Conservation (phyloP, 2,113 vertebrate species). For the Neopipo cinnamomea region DNA sequence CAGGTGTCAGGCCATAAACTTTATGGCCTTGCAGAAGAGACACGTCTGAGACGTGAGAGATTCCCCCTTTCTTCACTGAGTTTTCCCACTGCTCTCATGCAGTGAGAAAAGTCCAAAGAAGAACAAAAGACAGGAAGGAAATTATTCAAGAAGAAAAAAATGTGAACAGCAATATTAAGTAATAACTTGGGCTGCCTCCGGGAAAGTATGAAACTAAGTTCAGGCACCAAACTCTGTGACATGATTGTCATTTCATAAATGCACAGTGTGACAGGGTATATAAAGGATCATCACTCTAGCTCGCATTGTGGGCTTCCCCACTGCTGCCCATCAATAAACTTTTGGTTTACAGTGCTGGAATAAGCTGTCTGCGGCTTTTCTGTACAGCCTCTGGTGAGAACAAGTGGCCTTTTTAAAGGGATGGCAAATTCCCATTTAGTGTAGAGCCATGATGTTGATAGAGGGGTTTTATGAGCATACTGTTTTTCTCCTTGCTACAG, state of each 20-base stretch:
- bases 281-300: neutral
- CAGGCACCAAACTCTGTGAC: neutral
- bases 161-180: neutral
- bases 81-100: neutral
- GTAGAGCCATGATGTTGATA: neutral
- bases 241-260: neutral
- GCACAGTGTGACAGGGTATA: accelerated
- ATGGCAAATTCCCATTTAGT: neutral
- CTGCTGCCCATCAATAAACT: neutral
- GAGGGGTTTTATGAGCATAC: neutral
- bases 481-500: neutral
- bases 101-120: neutral
- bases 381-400: neutral
- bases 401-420: neutral
- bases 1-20: neutral
- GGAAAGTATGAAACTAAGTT: neutral
- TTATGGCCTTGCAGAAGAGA: neutral
- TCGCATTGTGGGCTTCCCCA: accelerated
- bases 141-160: neutral
- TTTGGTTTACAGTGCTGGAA: neutral
- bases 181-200: neutral
- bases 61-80: neutral
- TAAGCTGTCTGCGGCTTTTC: neutral
- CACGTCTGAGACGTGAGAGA: neutral
- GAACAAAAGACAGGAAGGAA: neutral